These are phyloP conservation scores for Diadophis punctatus DNA, from an alignment of 2,113 vertebrate species.

Conservation along the genomic window DNA sequence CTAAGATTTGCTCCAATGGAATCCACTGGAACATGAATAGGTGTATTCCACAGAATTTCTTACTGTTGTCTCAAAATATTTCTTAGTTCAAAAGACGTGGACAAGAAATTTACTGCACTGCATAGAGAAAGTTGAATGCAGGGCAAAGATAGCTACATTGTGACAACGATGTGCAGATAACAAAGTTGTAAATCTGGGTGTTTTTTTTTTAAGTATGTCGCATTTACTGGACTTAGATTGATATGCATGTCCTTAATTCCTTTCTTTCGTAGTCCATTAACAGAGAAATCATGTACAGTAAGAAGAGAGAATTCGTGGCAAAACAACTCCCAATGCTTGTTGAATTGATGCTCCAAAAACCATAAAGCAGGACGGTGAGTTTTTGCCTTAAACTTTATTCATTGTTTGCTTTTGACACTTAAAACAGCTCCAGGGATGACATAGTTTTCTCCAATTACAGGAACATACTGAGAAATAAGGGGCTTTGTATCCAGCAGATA, in stretches of 20 bases:
- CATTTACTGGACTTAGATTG: background rate
- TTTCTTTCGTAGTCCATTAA: conserved; percentile 21
- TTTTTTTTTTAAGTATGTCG: background rate
- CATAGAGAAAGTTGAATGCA: background rate
- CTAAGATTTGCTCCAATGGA: background rate
- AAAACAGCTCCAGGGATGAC: background rate
- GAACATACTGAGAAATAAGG: background rate
- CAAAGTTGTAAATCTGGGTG: background rate
- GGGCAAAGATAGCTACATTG: background rate
- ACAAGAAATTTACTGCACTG: background rate
- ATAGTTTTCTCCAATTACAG: background rate
- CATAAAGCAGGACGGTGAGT: background rate
- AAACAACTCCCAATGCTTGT: background rate
- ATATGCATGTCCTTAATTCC: background rate
- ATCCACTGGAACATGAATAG: background rate
- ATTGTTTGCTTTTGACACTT: conserved; percentile 46
- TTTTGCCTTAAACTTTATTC: background rate
- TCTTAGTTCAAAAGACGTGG: background rate
- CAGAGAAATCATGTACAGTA: background rate
- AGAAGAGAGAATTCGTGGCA: background rate
- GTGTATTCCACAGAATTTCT: background rate
- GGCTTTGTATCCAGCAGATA: background rate
- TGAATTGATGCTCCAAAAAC: background rate
- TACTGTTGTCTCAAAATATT: background rate
- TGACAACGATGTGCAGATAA: background rate